Percentiles rank a stretch among this genome's conserved stretches.
These are phyloP conservation scores for Entomyzon cyanotis DNA, from an alignment of 2,113 vertebrate species.

Conservation along the genomic window DNA sequence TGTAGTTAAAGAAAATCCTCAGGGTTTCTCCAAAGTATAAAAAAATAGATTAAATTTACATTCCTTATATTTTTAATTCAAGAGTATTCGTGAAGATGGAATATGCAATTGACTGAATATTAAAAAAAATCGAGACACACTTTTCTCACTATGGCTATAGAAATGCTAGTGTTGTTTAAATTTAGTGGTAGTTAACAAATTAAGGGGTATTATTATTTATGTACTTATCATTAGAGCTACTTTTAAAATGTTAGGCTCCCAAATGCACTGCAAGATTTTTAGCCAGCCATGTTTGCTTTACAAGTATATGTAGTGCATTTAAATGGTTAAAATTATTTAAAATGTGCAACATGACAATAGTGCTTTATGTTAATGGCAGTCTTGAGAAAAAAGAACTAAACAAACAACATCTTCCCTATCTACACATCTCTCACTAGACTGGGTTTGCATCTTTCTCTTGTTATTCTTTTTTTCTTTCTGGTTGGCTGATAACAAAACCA, in stretches of 20 bases:
- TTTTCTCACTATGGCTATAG: not conserved
- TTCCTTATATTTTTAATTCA: not conserved
- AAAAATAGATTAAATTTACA: not conserved
- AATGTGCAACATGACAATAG: not conserved
- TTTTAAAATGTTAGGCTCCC: not conserved
- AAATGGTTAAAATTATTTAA: not conserved
- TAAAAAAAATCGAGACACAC: not conserved
- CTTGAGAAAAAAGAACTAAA: not conserved
- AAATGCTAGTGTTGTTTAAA: not conserved
- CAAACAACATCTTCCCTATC: not conserved
- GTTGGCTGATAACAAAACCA: slow-evolving; percentile 45
- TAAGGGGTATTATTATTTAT: not conserved
- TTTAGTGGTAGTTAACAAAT: not conserved
- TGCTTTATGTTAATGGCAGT: not conserved
- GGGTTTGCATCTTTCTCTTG: slow-evolving; percentile 24
- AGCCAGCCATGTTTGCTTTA: not conserved
- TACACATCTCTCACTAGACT: slow-evolving; percentile 10
- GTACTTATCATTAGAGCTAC: not conserved
- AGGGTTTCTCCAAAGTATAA: not conserved
- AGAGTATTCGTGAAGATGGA: not conserved
- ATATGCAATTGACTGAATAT: not conserved
- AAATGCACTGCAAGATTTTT: not conserved
- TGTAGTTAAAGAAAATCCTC: not conserved
- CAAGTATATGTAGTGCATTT: not conserved
- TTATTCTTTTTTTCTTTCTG: slow-evolving; percentile 51